These are phyloP conservation scores for Gisinianus flammeolus DNA, from an alignment of 2,888 invertebrate species.

Conservation along the genomic window DNA sequence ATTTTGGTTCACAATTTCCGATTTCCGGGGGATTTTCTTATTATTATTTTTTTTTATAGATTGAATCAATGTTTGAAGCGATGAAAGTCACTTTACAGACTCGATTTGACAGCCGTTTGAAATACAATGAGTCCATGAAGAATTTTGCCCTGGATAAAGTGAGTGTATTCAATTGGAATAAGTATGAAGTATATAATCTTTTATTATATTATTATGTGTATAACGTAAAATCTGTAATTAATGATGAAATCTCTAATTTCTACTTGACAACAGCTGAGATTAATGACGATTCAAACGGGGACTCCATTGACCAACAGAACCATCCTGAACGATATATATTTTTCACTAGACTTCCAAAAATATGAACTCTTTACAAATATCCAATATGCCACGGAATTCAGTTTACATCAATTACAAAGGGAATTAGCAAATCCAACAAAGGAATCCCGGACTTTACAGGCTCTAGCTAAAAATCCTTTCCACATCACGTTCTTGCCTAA, in stretches of 20 bases:
- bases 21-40: too few species aligned
- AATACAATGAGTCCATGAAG: slow-evolving; percentile 59
- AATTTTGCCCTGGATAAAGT: slow-evolving; percentile 62
- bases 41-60: slow-evolving; percentile 57
- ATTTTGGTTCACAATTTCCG: neutral
- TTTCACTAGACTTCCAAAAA: slow-evolving; percentile 63
- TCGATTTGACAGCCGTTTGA: slow-evolving; percentile 58
- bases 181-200: neutral
- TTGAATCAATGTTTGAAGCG: slow-evolving; percentile 60
- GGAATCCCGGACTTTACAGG: slow-evolving; percentile 60
- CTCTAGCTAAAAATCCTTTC: slow-evolving; percentile 44
- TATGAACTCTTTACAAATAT: slow-evolving; percentile 66
- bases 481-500: slow-evolving; percentile 63
- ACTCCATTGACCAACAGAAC: slow-evolving; percentile 61
- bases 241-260: neutral
- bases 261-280: slow-evolving; percentile 65
- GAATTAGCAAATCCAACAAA: slow-evolving; percentile 61
- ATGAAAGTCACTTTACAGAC: slow-evolving; percentile 58
- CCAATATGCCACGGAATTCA: slow-evolving; percentile 63
- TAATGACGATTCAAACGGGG: slow-evolving; percentile 64
- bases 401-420: slow-evolving; percentile 62
- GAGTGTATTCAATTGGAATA: slow-evolving; percentile 37
- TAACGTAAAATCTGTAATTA: neutral
- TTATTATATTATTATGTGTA: neutral
- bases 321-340: slow-evolving; percentile 63